These are phyloP conservation scores for Karalla daura DNA, from an alignment of 2,797 vertebrate genomes.

Conservation along the genomic window DNA sequence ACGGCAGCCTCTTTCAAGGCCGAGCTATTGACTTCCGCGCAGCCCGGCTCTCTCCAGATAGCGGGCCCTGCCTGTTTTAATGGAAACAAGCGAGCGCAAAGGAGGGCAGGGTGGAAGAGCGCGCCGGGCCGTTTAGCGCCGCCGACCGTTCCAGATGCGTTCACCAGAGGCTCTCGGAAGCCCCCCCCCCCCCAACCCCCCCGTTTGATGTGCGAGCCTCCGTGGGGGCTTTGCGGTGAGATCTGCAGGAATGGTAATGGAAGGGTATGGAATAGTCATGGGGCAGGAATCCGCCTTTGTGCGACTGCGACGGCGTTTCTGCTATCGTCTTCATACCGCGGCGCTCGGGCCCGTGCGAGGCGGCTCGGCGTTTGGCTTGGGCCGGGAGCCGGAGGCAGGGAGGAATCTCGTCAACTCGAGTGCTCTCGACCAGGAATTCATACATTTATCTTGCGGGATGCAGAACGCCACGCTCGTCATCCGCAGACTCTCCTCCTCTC, in stretches of 20 bases:
- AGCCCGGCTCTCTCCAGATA: slow-evolving; percentile 28
- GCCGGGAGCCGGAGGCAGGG: slow-evolving; percentile 15
- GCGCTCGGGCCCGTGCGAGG: slow-evolving; percentile 29
- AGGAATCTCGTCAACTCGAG: slow-evolving; percentile 49
- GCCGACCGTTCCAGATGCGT: slow-evolving; percentile 52
- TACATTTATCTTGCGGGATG: slow-evolving; percentile 62
- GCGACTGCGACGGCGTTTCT: slow-evolving; percentile 20
- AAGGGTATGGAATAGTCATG: slow-evolving; percentile 31
- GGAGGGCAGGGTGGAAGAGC: slow-evolving; percentile 22
- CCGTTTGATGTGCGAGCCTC: slow-evolving; percentile 48
- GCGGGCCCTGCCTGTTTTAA: slow-evolving; percentile 18
- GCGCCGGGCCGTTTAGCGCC: neutral
- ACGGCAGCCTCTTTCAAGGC: slow-evolving; percentile 23
- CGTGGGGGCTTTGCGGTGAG: slow-evolving; percentile 35
- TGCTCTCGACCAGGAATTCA: slow-evolving; percentile 52
- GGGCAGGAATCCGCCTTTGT: slow-evolving; percentile 33
- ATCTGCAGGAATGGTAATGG: slow-evolving; percentile 51
- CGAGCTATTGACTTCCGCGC: slow-evolving; percentile 27
- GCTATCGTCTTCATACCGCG: slow-evolving; percentile 20
- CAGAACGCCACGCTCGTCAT: slow-evolving; percentile 33
- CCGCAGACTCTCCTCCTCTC: slow-evolving; percentile 41
- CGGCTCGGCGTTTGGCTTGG: slow-evolving; percentile 43
- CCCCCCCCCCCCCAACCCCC: too few species aligned
- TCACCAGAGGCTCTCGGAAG: slow-evolving; percentile 51
- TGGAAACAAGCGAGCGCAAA: slow-evolving; percentile 28